These are phyloP conservation scores for Staurois parvus DNA, from an alignment of 2,797 vertebrate species.

Conservation along the genomic window DNA sequence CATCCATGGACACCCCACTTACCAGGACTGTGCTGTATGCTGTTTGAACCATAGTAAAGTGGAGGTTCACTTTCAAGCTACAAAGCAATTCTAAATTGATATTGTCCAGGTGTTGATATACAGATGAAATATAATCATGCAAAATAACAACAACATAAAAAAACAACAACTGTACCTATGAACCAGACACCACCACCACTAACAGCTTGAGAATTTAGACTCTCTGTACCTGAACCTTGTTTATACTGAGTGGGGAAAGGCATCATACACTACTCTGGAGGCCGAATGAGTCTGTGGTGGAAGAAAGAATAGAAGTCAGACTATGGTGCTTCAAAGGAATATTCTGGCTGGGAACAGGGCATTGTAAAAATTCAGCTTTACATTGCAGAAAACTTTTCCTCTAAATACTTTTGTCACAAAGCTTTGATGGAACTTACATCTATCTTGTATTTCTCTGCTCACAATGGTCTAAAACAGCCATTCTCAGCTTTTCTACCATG, in stretches of 20 bases:
- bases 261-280: constrained; percentile 44
- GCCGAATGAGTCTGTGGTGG: constrained; percentile 39
- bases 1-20: no score
- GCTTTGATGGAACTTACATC: no score
- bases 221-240: constrained; percentile 50
- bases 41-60: no score
- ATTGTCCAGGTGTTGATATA: not conserved
- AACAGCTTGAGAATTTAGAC: constrained; percentile 5
- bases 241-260: constrained; percentile 29
- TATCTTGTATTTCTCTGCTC: no score
- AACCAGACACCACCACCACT: constrained; percentile 36
- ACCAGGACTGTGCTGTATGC: no score
- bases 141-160: constrained; percentile 28
- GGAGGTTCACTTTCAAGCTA: no score
- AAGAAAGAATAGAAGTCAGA: constrained; percentile 54
- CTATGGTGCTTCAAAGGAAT: not conserved
- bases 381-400: not conserved
- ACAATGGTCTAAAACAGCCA: no score
- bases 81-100: not conserved
- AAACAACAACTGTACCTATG: constrained; percentile 18
- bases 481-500: no score
- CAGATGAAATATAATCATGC: constrained; percentile 33
- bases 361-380: no score
- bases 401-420: not conserved
- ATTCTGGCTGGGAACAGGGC: no score